phyloP scores from a whole-genome alignment of 2,888 invertebrate genomes.

The Strigamia transsilvanica region DNA sequence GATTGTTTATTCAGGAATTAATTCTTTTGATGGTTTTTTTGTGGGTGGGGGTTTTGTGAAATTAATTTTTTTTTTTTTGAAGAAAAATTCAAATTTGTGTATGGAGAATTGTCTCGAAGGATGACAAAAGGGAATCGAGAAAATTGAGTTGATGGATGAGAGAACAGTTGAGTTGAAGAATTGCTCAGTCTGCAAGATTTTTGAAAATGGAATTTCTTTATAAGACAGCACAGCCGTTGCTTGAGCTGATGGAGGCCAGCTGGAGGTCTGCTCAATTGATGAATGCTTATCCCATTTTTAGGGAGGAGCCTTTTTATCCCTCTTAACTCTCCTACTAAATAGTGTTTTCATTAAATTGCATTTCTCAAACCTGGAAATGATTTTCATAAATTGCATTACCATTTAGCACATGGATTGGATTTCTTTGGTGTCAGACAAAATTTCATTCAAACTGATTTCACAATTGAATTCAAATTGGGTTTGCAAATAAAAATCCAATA shows the following conservation, averaged over 20 bases:
- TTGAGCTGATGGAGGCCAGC: slow-evolving; percentile 29
- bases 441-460: no score
- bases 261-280: slow-evolving; percentile 26
- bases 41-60: neutral
- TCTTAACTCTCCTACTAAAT: neutral
- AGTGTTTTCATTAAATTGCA: neutral
- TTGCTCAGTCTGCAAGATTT: slow-evolving; percentile 27
- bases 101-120: neutral
- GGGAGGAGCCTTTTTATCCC: neutral
- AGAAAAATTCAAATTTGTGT: neutral
- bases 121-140: neutral
- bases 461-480: no score
- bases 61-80: neutral
- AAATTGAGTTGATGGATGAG: slow-evolving; percentile 33
- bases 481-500: no score
- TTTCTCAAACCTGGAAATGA: neutral
- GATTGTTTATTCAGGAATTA: no score
- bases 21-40: neutral
- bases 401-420: no score
- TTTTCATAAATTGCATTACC: neutral
- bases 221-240: slow-evolving; percentile 15
- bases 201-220: slow-evolving; percentile 18
- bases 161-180: slow-evolving; percentile 21
- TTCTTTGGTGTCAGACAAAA: no score
- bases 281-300: slow-evolving; percentile 4